Evolutionary conservation across 2,113 vertebrate species (phyloP).

Genomic region (Chionis minor): DNA sequence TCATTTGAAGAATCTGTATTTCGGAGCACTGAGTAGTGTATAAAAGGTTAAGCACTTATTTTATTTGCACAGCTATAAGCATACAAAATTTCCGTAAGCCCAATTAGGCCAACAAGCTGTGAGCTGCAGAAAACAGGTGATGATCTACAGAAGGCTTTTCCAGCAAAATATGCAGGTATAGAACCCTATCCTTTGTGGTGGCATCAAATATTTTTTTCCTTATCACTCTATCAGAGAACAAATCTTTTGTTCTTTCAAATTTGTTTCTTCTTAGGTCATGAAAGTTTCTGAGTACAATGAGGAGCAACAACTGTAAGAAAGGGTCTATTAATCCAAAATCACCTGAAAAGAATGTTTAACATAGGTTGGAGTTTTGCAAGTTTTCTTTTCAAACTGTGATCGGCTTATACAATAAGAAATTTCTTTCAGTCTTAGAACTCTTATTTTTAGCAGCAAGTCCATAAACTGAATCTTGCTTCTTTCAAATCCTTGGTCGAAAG

Average conservation of each 20-base stretch:
- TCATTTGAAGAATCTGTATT: not conserved
- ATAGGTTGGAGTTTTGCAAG: not conserved
- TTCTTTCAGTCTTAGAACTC: not conserved
- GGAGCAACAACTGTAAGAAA: not conserved
- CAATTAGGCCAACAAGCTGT: not conserved
- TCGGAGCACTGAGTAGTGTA: not conserved
- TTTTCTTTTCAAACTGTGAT: not conserved
- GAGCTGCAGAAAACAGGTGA: not conserved
- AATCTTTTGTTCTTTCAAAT: not conserved
- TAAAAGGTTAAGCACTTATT: not conserved
- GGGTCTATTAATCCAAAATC: not conserved
- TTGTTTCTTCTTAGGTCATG: not conserved
- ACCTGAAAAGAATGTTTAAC: not conserved
- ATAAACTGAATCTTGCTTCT: not conserved
- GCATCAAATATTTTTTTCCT: not conserved
- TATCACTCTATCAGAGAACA: not conserved
- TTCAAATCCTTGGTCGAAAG: not conserved
- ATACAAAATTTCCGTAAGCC: not conserved
- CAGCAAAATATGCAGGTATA: not conserved
- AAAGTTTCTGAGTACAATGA: not conserved
- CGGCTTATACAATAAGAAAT: fast-evolving
- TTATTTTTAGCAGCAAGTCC: not conserved
- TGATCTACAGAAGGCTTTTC: not conserved
- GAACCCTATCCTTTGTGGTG: not conserved
- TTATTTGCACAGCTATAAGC: not conserved